These are phyloP conservation scores for Gracilinanus agilis DNA, from an alignment of 2,113 vertebrate genomes.

Conservation along the genomic window DNA sequence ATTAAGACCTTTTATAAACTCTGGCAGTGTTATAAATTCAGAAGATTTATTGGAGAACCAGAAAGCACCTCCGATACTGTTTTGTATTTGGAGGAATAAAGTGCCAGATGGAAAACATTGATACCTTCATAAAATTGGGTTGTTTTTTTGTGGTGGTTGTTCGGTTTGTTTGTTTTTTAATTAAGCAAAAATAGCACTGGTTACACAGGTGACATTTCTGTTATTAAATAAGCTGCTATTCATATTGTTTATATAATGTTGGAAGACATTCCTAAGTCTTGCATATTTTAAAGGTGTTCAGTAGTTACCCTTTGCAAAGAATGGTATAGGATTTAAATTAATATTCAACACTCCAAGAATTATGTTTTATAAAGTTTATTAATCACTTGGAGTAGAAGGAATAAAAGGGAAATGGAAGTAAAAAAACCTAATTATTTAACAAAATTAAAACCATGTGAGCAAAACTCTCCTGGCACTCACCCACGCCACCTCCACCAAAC, in stretches of 20 bases:
- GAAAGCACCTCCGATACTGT: neutral
- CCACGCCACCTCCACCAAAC: too few relatives aligned
- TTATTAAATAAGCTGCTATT: neutral
- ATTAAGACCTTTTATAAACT: neutral
- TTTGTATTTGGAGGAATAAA: neutral
- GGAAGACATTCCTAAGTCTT: constrained; percentile 8
- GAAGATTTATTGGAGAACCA: neutral
- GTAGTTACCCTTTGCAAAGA: constrained; percentile 36
- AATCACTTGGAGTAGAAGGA: too few relatives aligned
- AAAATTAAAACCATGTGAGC: too few relatives aligned
- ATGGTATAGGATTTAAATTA: too few relatives aligned
- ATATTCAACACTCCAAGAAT: too few relatives aligned
- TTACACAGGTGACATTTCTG: neutral
- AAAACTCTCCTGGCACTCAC: too few relatives aligned
- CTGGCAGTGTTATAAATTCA: neutral
- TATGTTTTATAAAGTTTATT: too few relatives aligned
- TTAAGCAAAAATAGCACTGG: neutral
- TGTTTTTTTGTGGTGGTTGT: neutral
- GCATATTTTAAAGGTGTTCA: constrained; percentile 27
- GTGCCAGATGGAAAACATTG: neutral
- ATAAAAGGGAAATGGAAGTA: too few relatives aligned
- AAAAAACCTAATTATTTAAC: too few relatives aligned
- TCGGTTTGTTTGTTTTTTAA: neutral
- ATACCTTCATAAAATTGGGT: neutral
- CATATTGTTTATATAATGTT: constrained; percentile 18